Base-by-base conservation (phyloP, 2,888 invertebrate species). In the Nebria salina region DNA sequence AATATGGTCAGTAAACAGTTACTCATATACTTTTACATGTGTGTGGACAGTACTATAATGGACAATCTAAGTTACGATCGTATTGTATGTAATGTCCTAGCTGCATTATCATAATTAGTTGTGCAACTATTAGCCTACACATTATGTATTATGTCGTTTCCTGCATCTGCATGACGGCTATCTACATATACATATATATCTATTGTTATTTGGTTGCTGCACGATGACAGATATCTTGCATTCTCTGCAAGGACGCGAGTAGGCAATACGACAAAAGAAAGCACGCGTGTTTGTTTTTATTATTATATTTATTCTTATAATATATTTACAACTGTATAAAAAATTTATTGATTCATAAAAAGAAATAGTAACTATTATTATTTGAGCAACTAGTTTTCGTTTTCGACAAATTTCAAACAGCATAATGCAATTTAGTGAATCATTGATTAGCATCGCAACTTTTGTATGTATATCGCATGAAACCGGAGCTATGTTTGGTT, bases 401-500 rank as follows among this genome's bases (percentile, higher is more conserved):
- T 20, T 20, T 20, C 20, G 20, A 34, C 34, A 34, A 34, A 1
- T 34, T 34, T 20, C 20, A 34, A 34, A 34, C 34, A 5, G 0
- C 34, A 34, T 34, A 34, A 34, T 34, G 34, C 34, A 34, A 34
- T 34, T 34, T 34, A 20, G 20, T 20, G 20, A 20, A 20, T 20
- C 20, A 20, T 20, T 20, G 20, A 20, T 34, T 34, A 34, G 34
- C 5, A 34, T 20, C 20, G 20, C 34, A 4, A 34, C 34, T 7
- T 54, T 54, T 13, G 54, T 54, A 54, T 54, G 54, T 2, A 54
- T 54, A 54, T 54, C 54, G 54, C 72, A 77, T 15, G 54, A 77
- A 77, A 43, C 77, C 72, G 77, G 11, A 72, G 72, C 72, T 43
- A 77, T 43, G 64, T 7, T n/a, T 75, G 54, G 54, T 13, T 13